A percentile compares a stretch with the other conserved stretches of the same genome.
Conservation (phyloP, 2,888 invertebrate species). For the Omphaloscelis lunosa region DNA sequence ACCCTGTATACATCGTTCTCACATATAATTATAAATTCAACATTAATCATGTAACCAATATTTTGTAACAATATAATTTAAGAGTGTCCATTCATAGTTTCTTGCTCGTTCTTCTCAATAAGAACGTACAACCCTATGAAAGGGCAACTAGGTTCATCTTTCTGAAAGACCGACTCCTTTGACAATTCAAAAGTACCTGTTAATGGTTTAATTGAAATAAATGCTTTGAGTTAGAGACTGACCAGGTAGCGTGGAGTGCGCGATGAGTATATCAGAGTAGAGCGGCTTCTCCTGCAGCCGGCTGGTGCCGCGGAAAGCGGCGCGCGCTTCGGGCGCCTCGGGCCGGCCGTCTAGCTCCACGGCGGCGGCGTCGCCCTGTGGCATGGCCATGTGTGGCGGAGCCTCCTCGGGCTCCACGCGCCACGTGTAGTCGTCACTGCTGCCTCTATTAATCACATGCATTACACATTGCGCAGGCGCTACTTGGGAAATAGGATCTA, state of each 20-base stretch:
- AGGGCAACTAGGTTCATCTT: not conserved
- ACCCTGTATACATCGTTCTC: too few relatives aligned
- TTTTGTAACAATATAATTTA: not conserved
- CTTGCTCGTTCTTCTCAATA: not conserved
- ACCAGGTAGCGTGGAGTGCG: slow-evolving; percentile 91
- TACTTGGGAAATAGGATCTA: not conserved
- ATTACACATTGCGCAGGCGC: not conserved
- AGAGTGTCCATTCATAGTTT: not conserved
- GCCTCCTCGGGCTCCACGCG: slow-evolving; percentile 53
- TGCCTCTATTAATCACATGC: slow-evolving; percentile 68
- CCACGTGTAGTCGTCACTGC: slow-evolving; percentile 69
- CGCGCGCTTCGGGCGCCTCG: slow-evolving; percentile 54
- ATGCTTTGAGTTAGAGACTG: slow-evolving; percentile 1
- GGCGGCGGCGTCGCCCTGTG: slow-evolving; percentile 47
- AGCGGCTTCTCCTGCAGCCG: slow-evolving; percentile 70
- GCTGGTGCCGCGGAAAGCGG: slow-evolving; percentile 62
- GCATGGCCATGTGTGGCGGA: slow-evolving; percentile 65
- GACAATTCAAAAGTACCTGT: not conserved
- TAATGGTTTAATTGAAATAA: not conserved
- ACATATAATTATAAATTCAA: not conserved
- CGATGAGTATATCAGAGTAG: slow-evolving; percentile 92
- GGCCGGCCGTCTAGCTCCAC: slow-evolving; percentile 65
- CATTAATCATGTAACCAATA: not conserved
- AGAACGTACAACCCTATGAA: too few relatives aligned
- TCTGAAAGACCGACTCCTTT: not conserved